phyloP scores from a whole-genome alignment of 2,113 vertebrate species.

The Pelmatolapia mariae region DNA sequence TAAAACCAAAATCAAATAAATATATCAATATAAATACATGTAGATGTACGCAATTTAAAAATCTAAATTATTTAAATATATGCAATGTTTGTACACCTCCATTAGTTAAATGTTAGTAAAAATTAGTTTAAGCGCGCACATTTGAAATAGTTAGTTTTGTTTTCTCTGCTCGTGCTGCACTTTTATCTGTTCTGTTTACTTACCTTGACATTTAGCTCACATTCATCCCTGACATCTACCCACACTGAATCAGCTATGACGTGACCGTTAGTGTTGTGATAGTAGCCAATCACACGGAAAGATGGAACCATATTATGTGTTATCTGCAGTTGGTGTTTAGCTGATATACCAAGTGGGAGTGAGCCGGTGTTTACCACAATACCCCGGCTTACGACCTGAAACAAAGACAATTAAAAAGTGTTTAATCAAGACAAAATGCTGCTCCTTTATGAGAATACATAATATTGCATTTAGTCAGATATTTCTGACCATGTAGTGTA shows the following conservation, averaged over 20 bases:
- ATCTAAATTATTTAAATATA: background rate
- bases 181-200: slow-evolving; percentile 29
- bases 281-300: slow-evolving; percentile 80
- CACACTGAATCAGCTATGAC: slow-evolving; percentile 78
- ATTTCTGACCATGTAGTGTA: slow-evolving; percentile 78
- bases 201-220: slow-evolving; percentile 69
- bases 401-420: background rate
- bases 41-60: too few relatives aligned
- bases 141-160: background rate
- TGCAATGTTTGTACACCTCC: fast-evolving
- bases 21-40: background rate
- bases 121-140: background rate
- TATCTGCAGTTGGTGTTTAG: slow-evolving; percentile 4
- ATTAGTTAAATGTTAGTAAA: background rate
- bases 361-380: background rate
- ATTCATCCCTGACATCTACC: slow-evolving; percentile 73
- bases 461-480: background rate
- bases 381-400: slow-evolving; percentile 65
- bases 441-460: background rate
- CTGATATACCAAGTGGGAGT: background rate
- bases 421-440: background rate
- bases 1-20: background rate
- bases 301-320: slow-evolving; percentile 67
- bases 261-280: slow-evolving; percentile 42
- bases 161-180: background rate